phyloP scores from a whole-genome alignment of 2,797 vertebrate species.

The Tolypeutes matacus region DNA sequence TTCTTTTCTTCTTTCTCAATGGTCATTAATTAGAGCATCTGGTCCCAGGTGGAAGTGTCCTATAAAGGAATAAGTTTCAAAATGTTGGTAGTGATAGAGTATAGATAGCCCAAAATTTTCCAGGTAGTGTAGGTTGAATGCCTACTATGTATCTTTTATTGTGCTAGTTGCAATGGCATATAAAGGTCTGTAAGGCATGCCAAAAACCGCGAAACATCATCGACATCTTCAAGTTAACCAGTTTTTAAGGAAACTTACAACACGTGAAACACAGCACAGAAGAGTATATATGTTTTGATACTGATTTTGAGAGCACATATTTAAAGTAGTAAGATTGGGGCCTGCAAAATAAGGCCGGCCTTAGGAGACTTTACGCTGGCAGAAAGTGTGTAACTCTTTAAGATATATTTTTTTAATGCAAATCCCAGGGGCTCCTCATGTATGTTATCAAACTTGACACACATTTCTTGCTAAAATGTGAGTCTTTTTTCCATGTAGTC shows the following conservation, averaged over 20 bases:
- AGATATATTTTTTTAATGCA: conserved; percentile 51
- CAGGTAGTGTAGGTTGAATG: neutral
- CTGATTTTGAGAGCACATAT: neutral
- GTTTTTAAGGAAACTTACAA: neutral
- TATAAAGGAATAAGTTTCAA: neutral
- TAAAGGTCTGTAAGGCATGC: no score
- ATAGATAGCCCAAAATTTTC: neutral
- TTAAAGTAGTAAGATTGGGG: neutral
- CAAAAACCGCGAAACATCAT: neutral
- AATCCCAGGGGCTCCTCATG: conserved; percentile 19
- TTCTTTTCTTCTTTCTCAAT: neutral
- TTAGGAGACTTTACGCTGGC: neutral
- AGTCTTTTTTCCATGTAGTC: conserved; percentile 67
- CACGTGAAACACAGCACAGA: neutral
- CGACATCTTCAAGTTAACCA: neutral
- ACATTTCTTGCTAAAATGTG: conserved; percentile 58
- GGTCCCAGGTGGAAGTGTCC: neutral
- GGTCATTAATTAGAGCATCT: neutral
- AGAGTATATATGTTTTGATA: neutral
- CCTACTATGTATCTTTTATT: neutral
- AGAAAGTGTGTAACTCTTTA: conserved; percentile 13
- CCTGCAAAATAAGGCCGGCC: neutral
- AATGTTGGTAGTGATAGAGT: neutral
- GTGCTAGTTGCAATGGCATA: neutral
- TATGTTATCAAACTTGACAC: conserved; percentile 59